Evolutionary conservation across 2,113 vertebrate genomes (phyloP), one percentile per base, ranked within the genome.

Genomic region (Fukomys damarensis): DNA sequence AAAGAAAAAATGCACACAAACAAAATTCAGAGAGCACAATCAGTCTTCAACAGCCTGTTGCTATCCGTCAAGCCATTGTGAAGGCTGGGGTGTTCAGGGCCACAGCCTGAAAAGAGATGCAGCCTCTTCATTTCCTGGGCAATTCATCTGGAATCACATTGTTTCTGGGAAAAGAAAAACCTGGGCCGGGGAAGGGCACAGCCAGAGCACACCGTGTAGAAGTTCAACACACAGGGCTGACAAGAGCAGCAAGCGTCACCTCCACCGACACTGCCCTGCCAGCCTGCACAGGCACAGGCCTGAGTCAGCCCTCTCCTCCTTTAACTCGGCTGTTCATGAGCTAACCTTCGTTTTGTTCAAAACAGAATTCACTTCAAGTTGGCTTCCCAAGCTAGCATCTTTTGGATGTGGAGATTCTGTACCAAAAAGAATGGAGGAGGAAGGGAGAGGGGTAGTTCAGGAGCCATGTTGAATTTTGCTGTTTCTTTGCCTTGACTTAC

Each of bases 1-100:
- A 66, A 94, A 95, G 86, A 68, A 84, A 93, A 95, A 93, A 68
- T 61, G 56, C 72, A 43, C 19, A 32, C 54, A 76, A 82, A 91
- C 93, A 82, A 84, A 94, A 97, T 76, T 43, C 66, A 58, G 77
- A 38, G 70, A 63, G 85, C 77, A 96, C 92, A 89, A 77, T 96
- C 17, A 7, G 58, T 81, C 52, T 76, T 65, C 61, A 32, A 3
- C 86, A 89, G 97, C 96, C 96, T 96, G 93, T 93, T 94, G 96
- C 96, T 80, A 3, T 96, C 89, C 28, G 49, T 46, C 24, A 86
- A 86, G 49, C 80, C 92, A 93, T 96, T 98, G 96, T 97, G 22
- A 35, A 77, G 86, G 72, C 74, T 74, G 0, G 0, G 32, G 52
- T 1, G 59, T n/a, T 98, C 97, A 97, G 97, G 96, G 97, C 83